These are phyloP conservation scores for Dendrolimus punctatus DNA, from an alignment of 1,140 invertebrate genomes.

Conservation along the genomic window DNA sequence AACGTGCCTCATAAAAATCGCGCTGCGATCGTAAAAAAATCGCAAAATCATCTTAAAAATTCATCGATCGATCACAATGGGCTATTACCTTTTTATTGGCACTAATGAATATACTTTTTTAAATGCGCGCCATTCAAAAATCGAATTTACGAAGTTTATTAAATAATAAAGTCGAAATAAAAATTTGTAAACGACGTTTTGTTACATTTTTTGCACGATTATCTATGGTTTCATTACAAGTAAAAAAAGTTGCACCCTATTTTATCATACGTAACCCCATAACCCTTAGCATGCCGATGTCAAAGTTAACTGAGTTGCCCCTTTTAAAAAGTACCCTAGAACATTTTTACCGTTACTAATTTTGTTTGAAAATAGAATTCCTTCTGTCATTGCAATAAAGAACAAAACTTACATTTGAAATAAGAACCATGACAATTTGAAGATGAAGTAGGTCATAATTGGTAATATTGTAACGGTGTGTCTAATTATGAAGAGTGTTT, in stretches of 20 bases:
- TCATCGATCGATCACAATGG: slow-evolving; percentile 62
- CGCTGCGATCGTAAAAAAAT: slow-evolving; percentile 56
- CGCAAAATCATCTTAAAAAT: slow-evolving; percentile 64
- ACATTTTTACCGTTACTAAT: too few species aligned
- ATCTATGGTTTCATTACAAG: slow-evolving; percentile 3
- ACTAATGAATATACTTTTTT: slow-evolving; percentile 55
- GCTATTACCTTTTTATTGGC: slow-evolving; percentile 63
- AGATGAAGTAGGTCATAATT: slow-evolving; percentile 25
- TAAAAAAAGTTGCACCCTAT: slow-evolving; percentile 33
- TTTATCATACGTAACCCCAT: slow-evolving; percentile 7
- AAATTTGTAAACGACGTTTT: slow-evolving; percentile 62
- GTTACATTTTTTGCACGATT: slow-evolving; percentile 21
- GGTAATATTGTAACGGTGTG: slow-evolving; percentile 21
- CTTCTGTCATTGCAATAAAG: too few species aligned
- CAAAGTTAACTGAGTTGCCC: slow-evolving; percentile 19
- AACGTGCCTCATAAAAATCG: slow-evolving; percentile 38
- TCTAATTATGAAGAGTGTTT: slow-evolving; percentile 17
- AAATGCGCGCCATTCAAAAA: slow-evolving; percentile 30
- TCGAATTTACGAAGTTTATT: slow-evolving; percentile 36
- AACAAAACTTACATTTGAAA: too few species aligned
- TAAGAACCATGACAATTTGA: slow-evolving; percentile 8
- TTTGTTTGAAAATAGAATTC: too few species aligned
- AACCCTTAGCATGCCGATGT: slow-evolving; percentile 28
- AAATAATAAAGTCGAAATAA: slow-evolving; percentile 63
- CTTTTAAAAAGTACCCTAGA: too few species aligned